Percentiles rank a stretch among this genome's conserved stretches.
Evolutionary conservation across 2,888 invertebrate genomes (phyloP).

Genomic region (Heteromyza rotundicornis): DNA sequence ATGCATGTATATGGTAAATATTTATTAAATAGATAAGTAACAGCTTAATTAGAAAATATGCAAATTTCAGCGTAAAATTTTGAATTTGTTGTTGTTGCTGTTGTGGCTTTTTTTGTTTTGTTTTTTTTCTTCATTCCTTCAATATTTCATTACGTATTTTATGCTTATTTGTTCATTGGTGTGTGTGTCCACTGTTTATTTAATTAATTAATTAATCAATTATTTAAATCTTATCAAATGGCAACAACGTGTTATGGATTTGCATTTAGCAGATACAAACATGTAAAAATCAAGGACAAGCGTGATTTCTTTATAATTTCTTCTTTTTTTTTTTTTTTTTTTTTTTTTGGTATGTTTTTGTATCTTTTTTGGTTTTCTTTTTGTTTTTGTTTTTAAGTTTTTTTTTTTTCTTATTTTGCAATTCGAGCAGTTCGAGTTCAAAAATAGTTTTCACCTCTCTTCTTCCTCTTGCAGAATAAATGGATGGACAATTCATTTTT

Average conservation of each 20-base stretch:
- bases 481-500: conserved; percentile 41
- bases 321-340: conserved; percentile 23
- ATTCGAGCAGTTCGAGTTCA: conserved; percentile 4
- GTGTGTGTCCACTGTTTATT: too few relatives aligned
- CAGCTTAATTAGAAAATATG: conserved; percentile 35
- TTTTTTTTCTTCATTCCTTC: too few relatives aligned
- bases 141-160: too few relatives aligned
- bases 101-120: too few relatives aligned
- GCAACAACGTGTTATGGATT: background rate
- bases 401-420: conserved; percentile 18
- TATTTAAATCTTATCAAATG: conserved; percentile 3
- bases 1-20: conserved; percentile 16
- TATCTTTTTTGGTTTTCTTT: too few relatives aligned
- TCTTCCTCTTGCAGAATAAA: conserved; percentile 34
- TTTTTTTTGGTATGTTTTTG: too few relatives aligned
- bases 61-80: conserved; percentile 5
- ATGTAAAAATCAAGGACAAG: conserved; percentile 26
- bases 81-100: too few relatives aligned
- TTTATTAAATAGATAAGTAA: conserved; percentile 46
- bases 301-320: conserved; percentile 17
- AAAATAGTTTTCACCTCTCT: conserved; percentile 6
- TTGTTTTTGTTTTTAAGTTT: too few relatives aligned
- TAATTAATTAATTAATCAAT: too few relatives aligned
- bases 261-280: conserved; percentile 7
- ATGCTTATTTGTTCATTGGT: too few relatives aligned